A percentile compares a stretch with the other conserved stretches of the same genome.
These are phyloP conservation scores for Uromys caudimaculatus DNA, from an alignment of 2,797 vertebrate genomes.

Conservation along the genomic window DNA sequence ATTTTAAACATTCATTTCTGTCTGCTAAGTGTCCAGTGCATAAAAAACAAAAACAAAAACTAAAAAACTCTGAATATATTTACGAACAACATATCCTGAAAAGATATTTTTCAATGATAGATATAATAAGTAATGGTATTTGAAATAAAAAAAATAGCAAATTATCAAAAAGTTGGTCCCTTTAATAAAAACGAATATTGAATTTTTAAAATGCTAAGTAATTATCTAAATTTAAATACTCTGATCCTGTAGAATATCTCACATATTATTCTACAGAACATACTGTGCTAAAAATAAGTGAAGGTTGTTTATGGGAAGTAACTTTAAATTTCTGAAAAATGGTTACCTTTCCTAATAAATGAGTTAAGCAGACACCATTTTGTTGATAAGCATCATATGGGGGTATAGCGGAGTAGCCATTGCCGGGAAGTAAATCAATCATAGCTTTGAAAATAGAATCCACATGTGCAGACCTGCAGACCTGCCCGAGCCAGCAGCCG, in stretches of 20 bases:
- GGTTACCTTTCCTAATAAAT: constrained; percentile 74
- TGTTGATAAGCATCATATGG: constrained; percentile 83
- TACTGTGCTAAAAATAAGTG: constrained; percentile 1
- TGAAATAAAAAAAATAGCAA: constrained; percentile 11
- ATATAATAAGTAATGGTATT: constrained; percentile 1
- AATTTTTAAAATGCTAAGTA: constrained; percentile 32
- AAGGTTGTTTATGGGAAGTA: constrained; percentile 57
- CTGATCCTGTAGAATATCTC: constrained; percentile 11
- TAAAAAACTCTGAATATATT: not conserved
- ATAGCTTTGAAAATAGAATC: constrained; percentile 80
- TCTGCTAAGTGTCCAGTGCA: not conserved
- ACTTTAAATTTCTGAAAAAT: constrained; percentile 67
- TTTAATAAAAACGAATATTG: not conserved
- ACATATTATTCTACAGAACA: not conserved
- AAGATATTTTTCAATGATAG: constrained; percentile 4
- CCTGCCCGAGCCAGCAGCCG: constrained; percentile 68
- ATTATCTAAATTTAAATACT: not conserved
- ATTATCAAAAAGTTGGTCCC: not conserved
- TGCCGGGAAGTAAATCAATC: constrained; percentile 81
- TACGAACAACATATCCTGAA: not conserved
- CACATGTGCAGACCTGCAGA: constrained; percentile 80
- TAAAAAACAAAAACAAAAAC: not conserved
- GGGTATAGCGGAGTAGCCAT: constrained; percentile 62
- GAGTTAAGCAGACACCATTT: constrained; percentile 77
- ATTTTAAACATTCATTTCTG: not conserved